Conservation (phyloP, 2,888 invertebrate species). For the Nasonia oneida region DNA sequence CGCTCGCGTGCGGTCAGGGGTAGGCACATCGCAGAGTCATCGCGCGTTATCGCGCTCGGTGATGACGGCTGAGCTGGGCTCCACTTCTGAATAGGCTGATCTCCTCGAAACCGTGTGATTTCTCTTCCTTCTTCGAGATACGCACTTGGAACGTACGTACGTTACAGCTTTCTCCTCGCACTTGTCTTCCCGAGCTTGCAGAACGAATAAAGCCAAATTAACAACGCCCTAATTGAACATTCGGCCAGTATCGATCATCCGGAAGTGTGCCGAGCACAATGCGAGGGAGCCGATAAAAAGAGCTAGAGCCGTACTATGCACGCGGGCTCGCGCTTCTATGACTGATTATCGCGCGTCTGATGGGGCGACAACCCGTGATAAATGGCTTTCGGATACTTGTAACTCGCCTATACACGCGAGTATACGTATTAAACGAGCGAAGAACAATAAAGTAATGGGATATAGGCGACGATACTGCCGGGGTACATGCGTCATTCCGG, state of each 20-base stretch:
- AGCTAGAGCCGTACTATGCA: not conserved
- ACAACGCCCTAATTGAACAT: not conserved
- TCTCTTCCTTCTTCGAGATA: too few species aligned
- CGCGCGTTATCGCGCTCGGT: not conserved
- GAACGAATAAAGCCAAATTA: too few species aligned
- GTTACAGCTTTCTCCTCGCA: too few species aligned
- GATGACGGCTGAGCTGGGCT: too few species aligned
- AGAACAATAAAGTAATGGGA: conserved; percentile 4
- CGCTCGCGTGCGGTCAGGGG: not conserved
- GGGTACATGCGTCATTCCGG: not conserved
- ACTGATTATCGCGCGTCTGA: not conserved
- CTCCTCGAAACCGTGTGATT: too few species aligned
- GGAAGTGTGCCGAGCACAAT: not conserved
- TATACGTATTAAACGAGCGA: not conserved
- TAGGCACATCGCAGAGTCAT: not conserved
- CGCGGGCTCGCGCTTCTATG: not conserved
- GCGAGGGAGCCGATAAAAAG: too few species aligned
- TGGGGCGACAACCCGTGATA: not conserved
- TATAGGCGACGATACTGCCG: not conserved
- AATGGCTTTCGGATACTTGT: not conserved
- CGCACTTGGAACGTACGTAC: too few species aligned
- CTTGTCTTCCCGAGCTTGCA: too few species aligned
- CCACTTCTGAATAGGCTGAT: too few species aligned
- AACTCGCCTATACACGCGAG: not conserved
- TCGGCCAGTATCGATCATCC: not conserved